Conservation (phyloP, 2,888 invertebrate genomes). For the Phaedon cochleariae region DNA sequence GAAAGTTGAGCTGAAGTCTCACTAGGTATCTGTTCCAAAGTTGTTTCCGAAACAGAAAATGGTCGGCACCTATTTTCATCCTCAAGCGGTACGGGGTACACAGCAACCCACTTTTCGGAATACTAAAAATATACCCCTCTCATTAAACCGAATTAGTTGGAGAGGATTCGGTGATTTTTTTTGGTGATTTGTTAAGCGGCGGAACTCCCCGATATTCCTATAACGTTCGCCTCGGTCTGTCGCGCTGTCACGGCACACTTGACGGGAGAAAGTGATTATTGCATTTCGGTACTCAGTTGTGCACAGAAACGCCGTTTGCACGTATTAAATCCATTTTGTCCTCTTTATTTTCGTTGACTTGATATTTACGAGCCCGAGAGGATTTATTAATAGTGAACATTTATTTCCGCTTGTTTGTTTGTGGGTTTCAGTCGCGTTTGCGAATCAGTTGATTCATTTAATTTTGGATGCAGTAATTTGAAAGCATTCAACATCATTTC, state of each 20-base stretch:
- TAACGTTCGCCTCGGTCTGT: slow-evolving; percentile 45
- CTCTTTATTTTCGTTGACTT: slow-evolving; percentile 41
- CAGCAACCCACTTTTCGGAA: slow-evolving; percentile 3
- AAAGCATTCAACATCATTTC: background rate
- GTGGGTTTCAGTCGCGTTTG: slow-evolving; percentile 23
- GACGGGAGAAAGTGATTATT: slow-evolving; percentile 49
- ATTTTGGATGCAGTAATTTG: slow-evolving; percentile 26
- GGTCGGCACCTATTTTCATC: too few species aligned
- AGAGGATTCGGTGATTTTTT: slow-evolving; percentile 43
- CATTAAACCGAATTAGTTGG: slow-evolving; percentile 34
- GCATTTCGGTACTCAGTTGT: slow-evolving; percentile 46
- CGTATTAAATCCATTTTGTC: slow-evolving; percentile 44
- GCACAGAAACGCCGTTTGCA: slow-evolving; percentile 43
- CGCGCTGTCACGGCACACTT: slow-evolving; percentile 49
- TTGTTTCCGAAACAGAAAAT: too few species aligned
- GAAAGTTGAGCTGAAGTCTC: too few species aligned
- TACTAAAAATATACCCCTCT: slow-evolving; percentile 37
- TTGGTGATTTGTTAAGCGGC: slow-evolving; percentile 48
- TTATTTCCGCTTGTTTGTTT: slow-evolving; percentile 19
- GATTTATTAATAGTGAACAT: slow-evolving; percentile 40
- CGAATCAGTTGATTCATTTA: slow-evolving; percentile 27
- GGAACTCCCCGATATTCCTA: slow-evolving; percentile 38
- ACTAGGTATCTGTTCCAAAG: too few species aligned
- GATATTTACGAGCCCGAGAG: slow-evolving; percentile 43
- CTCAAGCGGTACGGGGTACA: too few species aligned